Base-by-base conservation (phyloP, 2,113 vertebrate genomes). In the Ptychochromis oligacanthus region DNA sequence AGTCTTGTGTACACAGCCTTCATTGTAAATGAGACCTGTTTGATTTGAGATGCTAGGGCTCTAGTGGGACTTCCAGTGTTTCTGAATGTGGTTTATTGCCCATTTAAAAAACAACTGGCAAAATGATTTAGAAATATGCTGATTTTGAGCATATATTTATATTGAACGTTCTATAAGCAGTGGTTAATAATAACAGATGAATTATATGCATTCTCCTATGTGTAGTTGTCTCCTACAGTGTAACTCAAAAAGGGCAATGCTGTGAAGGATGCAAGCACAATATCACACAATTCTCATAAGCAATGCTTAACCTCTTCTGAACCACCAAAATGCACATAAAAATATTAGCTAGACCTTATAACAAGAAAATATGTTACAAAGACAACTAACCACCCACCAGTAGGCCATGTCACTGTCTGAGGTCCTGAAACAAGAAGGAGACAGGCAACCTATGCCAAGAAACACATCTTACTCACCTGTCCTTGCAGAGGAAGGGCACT, bases 281-380 rank as follows among this genome's bases (percentile, higher is more conserved):
- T 36, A 36, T 36, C 36, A 36, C 36, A 40, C 38, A 13, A 12
- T 13, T 43, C 1, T 43, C 13, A 43, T 43, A 14, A 43, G 15
- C 38, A 65, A 65, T 17, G 24, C 4, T 0, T 2, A 43, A 24
- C 0, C 0, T 1, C 24, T 65, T 65, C 15, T 43, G 62, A 65
- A 65, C n/a, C n/a, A 43, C 43, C 40, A 65, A 38, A 65, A 43
- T 43, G n/a, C 62, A 65, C 38, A 65, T 43, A 43, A 43, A 43
- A 65, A 65, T 65, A 17, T 65, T 43, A 17, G 36, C 24, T 43
- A 0, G 34, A 62, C n/a, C 34, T 38, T 62, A 59, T 28, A n/a
- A n/a, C 4, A 36, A 61, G 31, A 34, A 61, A 36, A 20, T 9
- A 11, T 22, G 0, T 64, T 67, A 26, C 46, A 4, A 26, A 67